Evolutionary conservation across 1,140 invertebrate genomes (phyloP), one percentile per base, ranked within the genome.

Genomic region (Aphelenchoides fujianensis): DNA sequence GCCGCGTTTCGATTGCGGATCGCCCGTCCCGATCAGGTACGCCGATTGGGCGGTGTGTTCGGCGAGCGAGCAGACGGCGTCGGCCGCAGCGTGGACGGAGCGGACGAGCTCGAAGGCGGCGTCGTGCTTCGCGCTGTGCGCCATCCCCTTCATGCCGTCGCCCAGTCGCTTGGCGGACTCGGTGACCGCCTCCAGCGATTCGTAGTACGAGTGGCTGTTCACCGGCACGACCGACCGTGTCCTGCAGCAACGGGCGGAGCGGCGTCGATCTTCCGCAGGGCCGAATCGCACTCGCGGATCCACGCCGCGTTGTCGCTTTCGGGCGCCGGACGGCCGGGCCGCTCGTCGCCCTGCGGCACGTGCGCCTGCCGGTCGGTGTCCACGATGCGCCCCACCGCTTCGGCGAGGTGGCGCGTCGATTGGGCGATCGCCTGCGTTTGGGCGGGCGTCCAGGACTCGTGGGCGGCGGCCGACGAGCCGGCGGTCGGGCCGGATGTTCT

Each of bases 221-320:
- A 97, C 88, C 0, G 94, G 92, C 84, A 96, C 91, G 16, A 78
- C 41, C 64, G 88, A 89, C n/a, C 0, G 94, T 92, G 85, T 93
- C 90, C 71, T 94, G 91, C 31, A 97, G 86, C 37, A 95, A 86
- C 2, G 90, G 90, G 19, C 89, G 88, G 86, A 92, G n/a, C 90
- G 48, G 85, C 90, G 84, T 94, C 90, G 71, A 97, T 96, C 82
- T 92, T 92, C 68, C 93, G 88, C n/a, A 97, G 90, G 1, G 95
- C 94, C 82, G 92, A 95, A 82, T 95, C 94, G 85, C 94, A 97
- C 82, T 98, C 95, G n/a, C n/a, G n/a, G n/a, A n/a, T n/a, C n/a
- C n/a, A n/a, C n/a, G 83, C 93, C 95, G n/a, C n/a, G n/a, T n/a
- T n/a, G n/a, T n/a, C n/a, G n/a, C n/a, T n/a, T n/a, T n/a, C n/a